These are phyloP conservation scores for Stegastes partitus DNA, from an alignment of 2,113 vertebrate genomes.

Conservation along the genomic window DNA sequence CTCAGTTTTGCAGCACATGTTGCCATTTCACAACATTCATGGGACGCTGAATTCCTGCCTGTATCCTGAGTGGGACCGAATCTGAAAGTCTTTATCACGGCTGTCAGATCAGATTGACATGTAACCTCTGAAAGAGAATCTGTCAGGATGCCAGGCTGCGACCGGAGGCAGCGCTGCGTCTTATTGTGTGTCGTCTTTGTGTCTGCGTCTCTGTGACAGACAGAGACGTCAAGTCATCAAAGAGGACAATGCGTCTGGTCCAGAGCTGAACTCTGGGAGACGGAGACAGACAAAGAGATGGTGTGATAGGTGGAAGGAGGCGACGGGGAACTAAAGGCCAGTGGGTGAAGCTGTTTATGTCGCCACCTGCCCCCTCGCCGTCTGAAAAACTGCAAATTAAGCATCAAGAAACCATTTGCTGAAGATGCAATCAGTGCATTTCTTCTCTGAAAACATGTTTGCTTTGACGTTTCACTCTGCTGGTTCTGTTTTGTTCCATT, in stretches of 20 bases:
- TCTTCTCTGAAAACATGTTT: neutral
- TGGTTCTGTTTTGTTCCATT: neutral
- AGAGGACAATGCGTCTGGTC: slow-evolving; percentile 60
- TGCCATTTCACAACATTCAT: neutral
- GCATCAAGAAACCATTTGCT: neutral
- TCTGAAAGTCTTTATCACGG: slow-evolving; percentile 60
- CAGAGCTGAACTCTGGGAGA: slow-evolving; percentile 54
- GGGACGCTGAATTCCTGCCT: neutral
- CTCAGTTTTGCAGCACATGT: neutral
- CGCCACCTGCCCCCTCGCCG: slow-evolving; percentile 20
- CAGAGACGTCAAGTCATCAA: slow-evolving; percentile 80
- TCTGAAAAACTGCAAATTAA: slow-evolving; percentile 18
- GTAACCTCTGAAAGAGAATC: slow-evolving; percentile 57
- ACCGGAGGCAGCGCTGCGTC: slow-evolving; percentile 10
- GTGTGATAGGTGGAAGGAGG: slow-evolving; percentile 63
- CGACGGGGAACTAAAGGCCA: slow-evolving; percentile 49
- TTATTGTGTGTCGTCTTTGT: slow-evolving; percentile 44
- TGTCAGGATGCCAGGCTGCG: slow-evolving; percentile 56
- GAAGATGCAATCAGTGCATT: neutral
- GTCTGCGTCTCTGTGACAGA: slow-evolving; percentile 49
- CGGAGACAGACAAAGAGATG: slow-evolving; percentile 55
- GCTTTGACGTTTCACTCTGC: neutral
- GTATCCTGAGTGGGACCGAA: neutral
- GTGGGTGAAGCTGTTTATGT: slow-evolving; percentile 45
- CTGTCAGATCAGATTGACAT: slow-evolving; percentile 74